Conservation (phyloP, 2,113 vertebrate species). For the Ctenodactylus gundi region DNA sequence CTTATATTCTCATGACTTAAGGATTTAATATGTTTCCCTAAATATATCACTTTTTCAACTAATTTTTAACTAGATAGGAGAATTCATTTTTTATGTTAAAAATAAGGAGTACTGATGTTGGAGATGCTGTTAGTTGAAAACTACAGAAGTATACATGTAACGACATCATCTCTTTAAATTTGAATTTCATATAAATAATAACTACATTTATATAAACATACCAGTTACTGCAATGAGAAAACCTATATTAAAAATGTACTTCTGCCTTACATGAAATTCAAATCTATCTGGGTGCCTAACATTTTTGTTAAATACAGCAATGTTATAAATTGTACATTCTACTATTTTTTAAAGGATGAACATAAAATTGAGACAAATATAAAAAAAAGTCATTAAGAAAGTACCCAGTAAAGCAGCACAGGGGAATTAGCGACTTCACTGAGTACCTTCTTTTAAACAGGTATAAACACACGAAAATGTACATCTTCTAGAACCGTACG, state of each 20-base stretch:
- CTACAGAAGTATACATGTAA: background rate
- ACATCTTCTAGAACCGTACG: background rate
- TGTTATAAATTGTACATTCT: background rate
- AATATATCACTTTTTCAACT: background rate
- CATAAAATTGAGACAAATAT: background rate
- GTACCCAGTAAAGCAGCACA: too few species aligned
- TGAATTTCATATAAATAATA: background rate
- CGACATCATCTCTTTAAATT: background rate
- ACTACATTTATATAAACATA: background rate
- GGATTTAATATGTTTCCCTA: background rate
- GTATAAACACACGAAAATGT: constrained; percentile 40
- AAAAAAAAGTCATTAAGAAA: background rate
- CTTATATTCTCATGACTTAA: background rate
- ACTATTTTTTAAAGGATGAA: background rate
- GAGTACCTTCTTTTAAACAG: constrained; percentile 27
- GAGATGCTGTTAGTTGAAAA: background rate
- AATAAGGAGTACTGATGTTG: background rate
- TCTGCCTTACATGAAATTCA: background rate
- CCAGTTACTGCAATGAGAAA: background rate
- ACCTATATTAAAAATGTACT: background rate
- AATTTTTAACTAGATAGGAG: background rate
- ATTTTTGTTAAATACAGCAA: background rate
- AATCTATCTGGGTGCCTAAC: background rate
- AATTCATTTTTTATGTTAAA: background rate
- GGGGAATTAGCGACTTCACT: background rate